A percentile compares a stretch with the other conserved stretches of the same genome.
These are phyloP conservation scores for Sorex araneus DNA, from an alignment of 2,113 vertebrate species.

Conservation along the genomic window DNA sequence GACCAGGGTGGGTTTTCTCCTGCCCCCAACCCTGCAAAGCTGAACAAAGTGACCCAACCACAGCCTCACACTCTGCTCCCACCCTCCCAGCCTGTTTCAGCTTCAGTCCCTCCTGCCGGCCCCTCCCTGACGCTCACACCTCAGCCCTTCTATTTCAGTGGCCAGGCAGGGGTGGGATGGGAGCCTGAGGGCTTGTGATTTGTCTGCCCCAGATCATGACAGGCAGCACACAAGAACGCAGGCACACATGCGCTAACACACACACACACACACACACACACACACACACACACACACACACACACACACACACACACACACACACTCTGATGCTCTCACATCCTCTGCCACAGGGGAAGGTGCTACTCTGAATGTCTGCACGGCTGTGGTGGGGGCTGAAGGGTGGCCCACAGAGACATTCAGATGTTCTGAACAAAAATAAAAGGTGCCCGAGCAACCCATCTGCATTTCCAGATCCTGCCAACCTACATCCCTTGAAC, in stretches of 20 bases:
- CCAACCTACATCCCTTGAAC: slow-evolving; percentile 57
- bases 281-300: not conserved
- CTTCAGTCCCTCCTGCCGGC: slow-evolving; percentile 57
- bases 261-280: not conserved
- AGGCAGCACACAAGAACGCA: not conserved
- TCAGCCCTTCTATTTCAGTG: slow-evolving; percentile 69
- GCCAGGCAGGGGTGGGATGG: not conserved
- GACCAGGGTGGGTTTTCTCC: not conserved
- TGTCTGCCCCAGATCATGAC: not conserved
- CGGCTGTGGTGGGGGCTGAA: not conserved
- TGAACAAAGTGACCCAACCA: not conserved
- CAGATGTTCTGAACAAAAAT: slow-evolving; percentile 66
- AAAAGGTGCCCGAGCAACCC: slow-evolving; percentile 30
- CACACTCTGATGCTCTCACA: not conserved
- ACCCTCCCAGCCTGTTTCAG: not conserved
- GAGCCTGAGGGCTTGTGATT: not conserved
- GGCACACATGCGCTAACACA: not conserved
- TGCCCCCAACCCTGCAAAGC: not conserved
- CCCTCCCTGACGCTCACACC: slow-evolving; percentile 28
- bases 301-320: not conserved
- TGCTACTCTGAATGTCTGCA: not conserved
- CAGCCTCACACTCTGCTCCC: not conserved
- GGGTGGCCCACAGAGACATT: slow-evolving; percentile 34
- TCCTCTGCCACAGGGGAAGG: not conserved
- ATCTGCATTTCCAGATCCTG: slow-evolving; percentile 63